Conservation (phyloP, 1,140 invertebrate genomes). For the Hesperophylax magnus region DNA sequence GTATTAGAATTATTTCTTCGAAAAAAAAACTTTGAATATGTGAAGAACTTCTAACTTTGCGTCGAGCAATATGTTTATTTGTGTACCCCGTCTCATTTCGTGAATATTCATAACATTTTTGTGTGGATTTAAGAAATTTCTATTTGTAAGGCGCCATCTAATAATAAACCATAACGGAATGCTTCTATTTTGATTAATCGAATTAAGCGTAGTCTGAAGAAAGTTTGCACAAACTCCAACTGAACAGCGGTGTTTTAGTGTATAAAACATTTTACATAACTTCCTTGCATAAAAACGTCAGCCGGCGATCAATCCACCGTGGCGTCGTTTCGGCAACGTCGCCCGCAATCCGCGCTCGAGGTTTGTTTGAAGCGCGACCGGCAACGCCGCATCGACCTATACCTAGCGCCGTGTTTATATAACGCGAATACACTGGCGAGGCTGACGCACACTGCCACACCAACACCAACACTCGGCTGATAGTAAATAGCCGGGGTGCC, state of each 20-base stretch:
- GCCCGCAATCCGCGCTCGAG: background rate
- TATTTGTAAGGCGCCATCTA: background rate
- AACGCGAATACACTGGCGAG: slow-evolving; percentile 28
- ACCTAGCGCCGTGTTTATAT: slow-evolving; percentile 40
- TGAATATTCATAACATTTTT: background rate
- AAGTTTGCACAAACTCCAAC: slow-evolving; percentile 8
- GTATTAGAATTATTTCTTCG: too few species aligned
- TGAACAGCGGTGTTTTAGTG: slow-evolving; percentile 13
- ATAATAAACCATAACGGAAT: background rate
- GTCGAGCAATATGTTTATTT: background rate
- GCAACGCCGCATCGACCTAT: slow-evolving; percentile 30
- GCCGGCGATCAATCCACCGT: slow-evolving; percentile 29
- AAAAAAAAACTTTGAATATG: too few species aligned
- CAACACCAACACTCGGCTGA: background rate
- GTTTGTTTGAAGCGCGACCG: background rate
- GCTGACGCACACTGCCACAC: background rate
- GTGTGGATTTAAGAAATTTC: background rate
- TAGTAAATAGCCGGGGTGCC: slow-evolving; percentile 40
- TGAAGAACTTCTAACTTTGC: too few species aligned
- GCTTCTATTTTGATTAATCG: slow-evolving; percentile 18
- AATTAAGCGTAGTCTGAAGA: slow-evolving; percentile 28
- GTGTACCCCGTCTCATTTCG: background rate
- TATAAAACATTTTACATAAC: slow-evolving; percentile 35
- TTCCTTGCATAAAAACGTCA: slow-evolving; percentile 42
- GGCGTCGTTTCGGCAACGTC: slow-evolving; percentile 27